Base-by-base conservation (phyloP, 2,113 vertebrate genomes). In the Myanophis thanlyinensis region DNA sequence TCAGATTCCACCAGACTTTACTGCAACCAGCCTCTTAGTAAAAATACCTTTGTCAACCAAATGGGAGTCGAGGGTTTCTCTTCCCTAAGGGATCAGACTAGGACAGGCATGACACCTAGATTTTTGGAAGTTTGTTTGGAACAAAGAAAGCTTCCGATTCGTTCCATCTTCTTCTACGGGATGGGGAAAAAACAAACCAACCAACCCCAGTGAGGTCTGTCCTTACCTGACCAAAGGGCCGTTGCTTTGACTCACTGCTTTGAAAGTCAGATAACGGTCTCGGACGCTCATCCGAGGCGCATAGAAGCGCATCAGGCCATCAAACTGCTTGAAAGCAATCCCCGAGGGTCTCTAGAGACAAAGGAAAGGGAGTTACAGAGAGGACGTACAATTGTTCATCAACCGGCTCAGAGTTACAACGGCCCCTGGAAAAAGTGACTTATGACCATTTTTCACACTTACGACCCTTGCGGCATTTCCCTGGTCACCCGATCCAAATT, bases 261-360 rank as follows among this genome's bases (percentile, higher is more conserved):
- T 99, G 95, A 98, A 99, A 1, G 98, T 99, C 52, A 99, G 98
- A 94, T 99, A 99, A 35, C 98, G 98, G 94, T 99, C 99, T 85
- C 98, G 97, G 0, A 98, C 98, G 13, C 97, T 98, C 98, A 99
- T 98, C 52, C 98, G 98, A 49, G 99, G 99, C 94, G 98, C 98
- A 95, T 99, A 99, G 96, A 99, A 99, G 40, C 98, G 98, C 98
- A 99, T 97, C 93, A 99, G 97, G 94, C 99, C 99, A 94, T 99
- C 99, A 2, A 99, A 99, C 96, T 99, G 98, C 96, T 98, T 98
- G 95, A 99, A 98, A 90, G 98, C 98, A 96, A 99, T 97, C 46
- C 99, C 99, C 20, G 97, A 96, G 0, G 98, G 98, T 93, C 97
- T 98, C 99, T 99, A 97, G 85, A 93, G 96, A 94, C 56, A 95